phyloP scores from a whole-genome alignment of 2,797 vertebrate species.

The Aselliscus stoliczkanus region DNA sequence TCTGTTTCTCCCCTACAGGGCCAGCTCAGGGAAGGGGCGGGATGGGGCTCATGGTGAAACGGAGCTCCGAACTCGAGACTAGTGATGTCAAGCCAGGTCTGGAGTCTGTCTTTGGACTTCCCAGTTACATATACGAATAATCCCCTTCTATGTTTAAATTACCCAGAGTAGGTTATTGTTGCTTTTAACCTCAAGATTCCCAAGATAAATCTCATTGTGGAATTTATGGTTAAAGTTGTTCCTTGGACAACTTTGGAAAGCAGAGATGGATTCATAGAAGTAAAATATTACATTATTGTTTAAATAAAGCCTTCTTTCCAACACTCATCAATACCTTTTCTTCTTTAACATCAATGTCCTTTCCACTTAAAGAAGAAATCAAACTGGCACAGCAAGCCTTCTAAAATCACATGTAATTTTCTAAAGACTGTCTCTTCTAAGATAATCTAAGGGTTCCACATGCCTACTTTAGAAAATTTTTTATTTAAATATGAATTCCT shows the following conservation, averaged over 20 bases:
- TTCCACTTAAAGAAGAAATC: background rate
- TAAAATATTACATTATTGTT: background rate
- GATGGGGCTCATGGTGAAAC: background rate
- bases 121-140: background rate
- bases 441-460: background rate
- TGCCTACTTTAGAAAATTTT: background rate
- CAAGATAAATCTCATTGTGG: background rate
- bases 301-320: constrained; percentile 9
- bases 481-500: constrained; percentile 1
- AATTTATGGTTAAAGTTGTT: background rate
- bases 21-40: background rate
- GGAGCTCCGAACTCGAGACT: no score
- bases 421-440: background rate
- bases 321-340: background rate
- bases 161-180: background rate
- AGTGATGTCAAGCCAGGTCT: fast-evolving
- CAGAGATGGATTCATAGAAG: background rate
- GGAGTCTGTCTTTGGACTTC: background rate
- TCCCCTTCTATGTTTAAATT: background rate
- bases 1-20: background rate
- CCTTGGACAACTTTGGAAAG: background rate
- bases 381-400: background rate
- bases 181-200: background rate
- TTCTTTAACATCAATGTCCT: background rate
- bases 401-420: background rate